Evolutionary conservation across 1,140 invertebrate genomes (phyloP).

Genomic region (Drosophila carrolli): DNA sequence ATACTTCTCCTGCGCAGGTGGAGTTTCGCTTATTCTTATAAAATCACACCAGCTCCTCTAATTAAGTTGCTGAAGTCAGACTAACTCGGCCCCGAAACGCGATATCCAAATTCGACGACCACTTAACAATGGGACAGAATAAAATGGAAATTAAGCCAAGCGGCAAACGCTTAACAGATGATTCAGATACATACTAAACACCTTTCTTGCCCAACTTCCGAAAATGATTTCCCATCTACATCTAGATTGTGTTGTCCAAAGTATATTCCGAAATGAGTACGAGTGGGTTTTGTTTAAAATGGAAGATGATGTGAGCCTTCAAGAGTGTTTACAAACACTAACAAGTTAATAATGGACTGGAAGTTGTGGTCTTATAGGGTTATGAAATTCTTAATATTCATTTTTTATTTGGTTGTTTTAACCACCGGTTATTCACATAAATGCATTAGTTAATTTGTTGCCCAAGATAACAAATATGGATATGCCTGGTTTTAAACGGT

Average conservation of each 20-base stretch:
- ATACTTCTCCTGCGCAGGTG: constrained; percentile 11
- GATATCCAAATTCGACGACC: neutral
- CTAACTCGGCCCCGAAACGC: constrained; percentile 1
- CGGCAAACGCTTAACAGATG: constrained; percentile 38
- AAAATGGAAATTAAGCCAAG: constrained; percentile 38
- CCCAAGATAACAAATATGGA: constrained; percentile 1
- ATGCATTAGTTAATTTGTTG: neutral
- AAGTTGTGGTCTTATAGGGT: constrained; percentile 4
- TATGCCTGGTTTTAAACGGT: constrained; percentile 2
- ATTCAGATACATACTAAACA: constrained; percentile 43
- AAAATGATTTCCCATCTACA: constrained; percentile 57
- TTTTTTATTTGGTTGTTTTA: neutral
- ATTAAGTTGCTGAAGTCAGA: constrained; percentile 30
- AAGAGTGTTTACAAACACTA: constrained; percentile 14
- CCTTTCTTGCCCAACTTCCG: constrained; percentile 66
- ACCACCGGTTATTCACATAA: neutral
- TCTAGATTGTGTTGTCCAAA: constrained; percentile 31
- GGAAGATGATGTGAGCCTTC: constrained; percentile 7
- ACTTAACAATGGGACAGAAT: constrained; percentile 50
- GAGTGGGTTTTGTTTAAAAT: constrained; percentile 16
- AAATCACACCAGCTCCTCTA: constrained; percentile 41
- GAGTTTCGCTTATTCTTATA: constrained; percentile 22
- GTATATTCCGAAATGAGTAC: neutral
- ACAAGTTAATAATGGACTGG: constrained; percentile 11
- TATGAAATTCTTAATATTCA: constrained; percentile 18